Evolutionary conservation across 2,888 invertebrate genomes (phyloP), one percentile per base, ranked within the genome.

Genomic region (Ophion obscuratus): DNA sequence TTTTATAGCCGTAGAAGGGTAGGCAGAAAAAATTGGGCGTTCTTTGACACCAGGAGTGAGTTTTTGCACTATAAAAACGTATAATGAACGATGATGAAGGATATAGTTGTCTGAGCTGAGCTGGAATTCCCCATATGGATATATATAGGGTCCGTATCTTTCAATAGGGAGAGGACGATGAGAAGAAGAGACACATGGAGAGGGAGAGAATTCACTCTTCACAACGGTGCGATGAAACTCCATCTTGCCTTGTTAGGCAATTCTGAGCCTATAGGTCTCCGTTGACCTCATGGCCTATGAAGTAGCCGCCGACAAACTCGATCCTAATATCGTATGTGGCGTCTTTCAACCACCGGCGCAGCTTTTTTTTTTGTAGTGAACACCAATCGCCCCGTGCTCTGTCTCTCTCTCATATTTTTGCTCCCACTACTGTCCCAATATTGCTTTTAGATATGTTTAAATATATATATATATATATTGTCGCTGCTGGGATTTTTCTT

Each of bases 221-320:
- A 40, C 53, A 71, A 73, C 66, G 53, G 57, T 20, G 31, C 36
- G 73, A 78, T 83, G 78, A 83, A 78, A 67, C 53, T 53, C 67
- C 47, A 64, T 82, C 64, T 73, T 74, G 68, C n/a, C 81, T 81
- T 68, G 81, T 75, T 81, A 81, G 75, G 31, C 62, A 47, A 75
- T 68, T 62, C 17, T 36, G 61, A 62, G 40, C 40, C 24, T 81
- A 61, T 67, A 44, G 61, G 62, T 24, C 47, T 40, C n/a, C 59
- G 59, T 53, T 27, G 71, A 71, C 71, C 70, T 71, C 68, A 59
- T 44, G 44, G 61, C 36, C 70, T 64, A 59, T 70, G 71, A 79
- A 79, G 71, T 64, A 71, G 53, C 24, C 71, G 62, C 71, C 61
- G 31, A 31, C 31, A 31, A 79, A 64, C 36, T 64, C 79, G 36